A percentile compares a stretch with the other conserved stretches of the same genome.
Evolutionary conservation across 2,797 vertebrate species (phyloP).

Genomic region (Leptatherina wallacei): DNA sequence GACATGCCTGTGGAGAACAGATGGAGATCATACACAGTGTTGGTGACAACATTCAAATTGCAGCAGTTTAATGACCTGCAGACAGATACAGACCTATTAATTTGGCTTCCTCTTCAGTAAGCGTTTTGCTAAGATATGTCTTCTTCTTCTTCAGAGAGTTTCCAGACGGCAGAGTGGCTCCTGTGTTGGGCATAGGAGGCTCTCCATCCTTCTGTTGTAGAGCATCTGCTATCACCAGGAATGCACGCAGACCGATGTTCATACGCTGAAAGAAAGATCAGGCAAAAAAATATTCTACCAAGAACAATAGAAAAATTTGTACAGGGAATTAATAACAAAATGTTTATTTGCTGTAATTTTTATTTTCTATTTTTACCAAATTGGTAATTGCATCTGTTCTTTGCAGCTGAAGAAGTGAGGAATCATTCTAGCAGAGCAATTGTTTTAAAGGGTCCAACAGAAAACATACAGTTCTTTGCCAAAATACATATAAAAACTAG

Average conservation of each 20-base stretch:
- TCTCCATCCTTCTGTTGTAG: constrained; percentile 98
- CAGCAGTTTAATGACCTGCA: constrained; percentile 10
- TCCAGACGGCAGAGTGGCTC: constrained; percentile 96
- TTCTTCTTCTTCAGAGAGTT: constrained; percentile 99
- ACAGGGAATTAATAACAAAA: neutral
- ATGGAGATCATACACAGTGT: neutral
- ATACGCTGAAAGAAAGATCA: constrained; percentile 87
- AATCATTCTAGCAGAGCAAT: neutral
- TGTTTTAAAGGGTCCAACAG: constrained; percentile 3
- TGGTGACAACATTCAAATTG: constrained; percentile 11
- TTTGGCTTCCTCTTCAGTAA: constrained; percentile 98
- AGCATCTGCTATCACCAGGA: constrained; percentile 97
- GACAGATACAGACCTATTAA: constrained; percentile 89
- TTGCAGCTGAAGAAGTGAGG: neutral
- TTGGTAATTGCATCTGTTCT: neutral
- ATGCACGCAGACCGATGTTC: constrained; percentile 97
- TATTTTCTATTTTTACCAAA: neutral
- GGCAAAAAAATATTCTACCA: neutral
- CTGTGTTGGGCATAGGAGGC: constrained; percentile 98
- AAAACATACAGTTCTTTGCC: constrained; percentile 23
- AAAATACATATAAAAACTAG: constrained; percentile 35
- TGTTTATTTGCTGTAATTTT: neutral
- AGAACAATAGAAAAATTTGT: neutral
- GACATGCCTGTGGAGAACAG: constrained; percentile 90
- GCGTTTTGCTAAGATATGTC: constrained; percentile 97